Conservation (phyloP, 2,113 vertebrate genomes). For the Larimichthys polyactis region DNA sequence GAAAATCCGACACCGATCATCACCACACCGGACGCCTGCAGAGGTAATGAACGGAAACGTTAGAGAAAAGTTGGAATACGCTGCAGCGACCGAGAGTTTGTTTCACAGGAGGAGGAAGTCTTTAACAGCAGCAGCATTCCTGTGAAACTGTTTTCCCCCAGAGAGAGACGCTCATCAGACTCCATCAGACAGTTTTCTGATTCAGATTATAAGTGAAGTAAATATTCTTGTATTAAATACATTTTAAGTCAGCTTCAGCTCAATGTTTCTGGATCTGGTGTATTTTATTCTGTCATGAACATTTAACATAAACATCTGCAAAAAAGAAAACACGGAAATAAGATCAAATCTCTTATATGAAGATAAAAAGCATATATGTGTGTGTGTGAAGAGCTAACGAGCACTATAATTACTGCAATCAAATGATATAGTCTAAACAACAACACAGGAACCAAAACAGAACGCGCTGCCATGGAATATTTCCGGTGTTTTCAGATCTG, state of each 20-base stretch:
- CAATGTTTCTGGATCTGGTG: too few species aligned
- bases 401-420: too few species aligned
- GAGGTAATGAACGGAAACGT: constrained; percentile 1
- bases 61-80: neutral
- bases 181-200: constrained; percentile 17
- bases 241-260: neutral
- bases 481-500: too few species aligned
- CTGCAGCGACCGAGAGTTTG: neutral
- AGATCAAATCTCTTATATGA: too few species aligned
- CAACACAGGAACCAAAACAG: constrained; percentile 9
- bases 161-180: constrained; percentile 42
- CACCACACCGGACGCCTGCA: constrained; percentile 73
- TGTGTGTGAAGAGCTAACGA: too few species aligned
- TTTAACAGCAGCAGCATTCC: constrained; percentile 56
- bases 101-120: constrained; percentile 4
- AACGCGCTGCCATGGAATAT: too few species aligned
- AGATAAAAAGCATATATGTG: too few species aligned
- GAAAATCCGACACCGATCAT: constrained; percentile 74
- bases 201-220: neutral
- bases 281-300: too few species aligned
- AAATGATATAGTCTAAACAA: constrained; percentile 30
- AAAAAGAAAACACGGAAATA: too few species aligned
- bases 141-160: constrained; percentile 36
- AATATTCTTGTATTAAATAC: neutral
- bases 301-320: too few species aligned